phyloP scores from a whole-genome alignment of 2,797 vertebrate species.

The Acipenser transmontanus region DNA sequence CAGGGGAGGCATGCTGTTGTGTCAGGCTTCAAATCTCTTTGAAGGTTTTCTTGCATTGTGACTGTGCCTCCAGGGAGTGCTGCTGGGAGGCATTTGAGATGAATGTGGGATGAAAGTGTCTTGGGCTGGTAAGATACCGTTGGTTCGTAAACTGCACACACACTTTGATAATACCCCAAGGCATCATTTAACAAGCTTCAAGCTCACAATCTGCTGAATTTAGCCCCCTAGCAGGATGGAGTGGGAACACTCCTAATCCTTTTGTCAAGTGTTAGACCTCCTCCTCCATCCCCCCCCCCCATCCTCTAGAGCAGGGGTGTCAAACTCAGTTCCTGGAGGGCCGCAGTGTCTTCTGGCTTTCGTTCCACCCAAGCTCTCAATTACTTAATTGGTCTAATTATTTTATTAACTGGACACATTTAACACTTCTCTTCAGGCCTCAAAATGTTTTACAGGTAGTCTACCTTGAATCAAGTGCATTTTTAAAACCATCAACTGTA shows the following conservation, averaged over 20 bases:
- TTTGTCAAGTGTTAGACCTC: not conserved
- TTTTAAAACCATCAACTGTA: too few species aligned
- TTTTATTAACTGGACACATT: too few species aligned
- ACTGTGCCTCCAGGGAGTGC: slow-evolving; percentile 51
- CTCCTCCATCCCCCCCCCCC: too few species aligned
- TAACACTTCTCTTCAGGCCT: too few species aligned
- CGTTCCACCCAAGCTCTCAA: too few species aligned
- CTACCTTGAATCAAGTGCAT: too few species aligned
- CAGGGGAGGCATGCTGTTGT: not conserved
- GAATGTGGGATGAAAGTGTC: slow-evolving; percentile 51
- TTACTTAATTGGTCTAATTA: too few species aligned
- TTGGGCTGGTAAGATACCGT: slow-evolving; percentile 35
- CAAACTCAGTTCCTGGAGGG: too few species aligned
- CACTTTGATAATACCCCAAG: slow-evolving; percentile 18
- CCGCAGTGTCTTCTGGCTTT: too few species aligned
- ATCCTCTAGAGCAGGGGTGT: too few species aligned
- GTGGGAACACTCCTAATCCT: slow-evolving; percentile 15
- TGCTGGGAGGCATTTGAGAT: slow-evolving; percentile 47
- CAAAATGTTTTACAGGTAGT: too few species aligned
- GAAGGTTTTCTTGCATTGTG: slow-evolving; percentile 19
- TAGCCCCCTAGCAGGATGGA: slow-evolving; percentile 10
- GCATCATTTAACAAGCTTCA: slow-evolving; percentile 9
- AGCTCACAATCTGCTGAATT: slow-evolving; percentile 21
- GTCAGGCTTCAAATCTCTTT: not conserved
- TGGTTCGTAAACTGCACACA: slow-evolving; percentile 29